These are phyloP conservation scores for Anastrepha ludens DNA, from an alignment of 1,140 invertebrate species.

Conservation along the genomic window DNA sequence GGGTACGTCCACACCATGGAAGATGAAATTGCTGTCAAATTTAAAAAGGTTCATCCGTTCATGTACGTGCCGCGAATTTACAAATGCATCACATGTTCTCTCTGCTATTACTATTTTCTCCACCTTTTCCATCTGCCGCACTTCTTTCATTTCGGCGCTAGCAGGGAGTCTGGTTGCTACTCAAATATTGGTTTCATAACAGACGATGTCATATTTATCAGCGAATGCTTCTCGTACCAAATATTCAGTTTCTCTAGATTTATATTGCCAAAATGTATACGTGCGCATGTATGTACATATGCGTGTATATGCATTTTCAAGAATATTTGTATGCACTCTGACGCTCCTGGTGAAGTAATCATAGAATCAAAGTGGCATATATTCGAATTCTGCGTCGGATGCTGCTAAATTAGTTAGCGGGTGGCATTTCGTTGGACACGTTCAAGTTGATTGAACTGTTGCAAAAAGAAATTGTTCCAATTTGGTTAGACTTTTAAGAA, in stretches of 20 bases:
- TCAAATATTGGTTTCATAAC: conserved; percentile 19
- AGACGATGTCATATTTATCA: conserved; percentile 53
- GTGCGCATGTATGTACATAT: neutral
- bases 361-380: conserved; percentile 10
- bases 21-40: conserved; percentile 55
- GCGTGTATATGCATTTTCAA: neutral
- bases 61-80: conserved; percentile 47
- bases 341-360: neutral
- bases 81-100: conserved; percentile 24
- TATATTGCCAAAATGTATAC: neutral
- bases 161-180: neutral
- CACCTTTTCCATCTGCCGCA: neutral
- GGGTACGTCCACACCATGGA: conserved; percentile 18
- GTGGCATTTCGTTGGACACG: neutral
- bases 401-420: neutral
- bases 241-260: too few relatives aligned
- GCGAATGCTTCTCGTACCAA: neutral
- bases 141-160: neutral
- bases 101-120: neutral
- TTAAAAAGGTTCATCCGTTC: conserved; percentile 53
- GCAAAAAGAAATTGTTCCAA: neutral
- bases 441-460: conserved; percentile 31
- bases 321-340: neutral
- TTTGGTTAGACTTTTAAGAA: neutral
- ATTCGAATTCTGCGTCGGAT: neutral